Evolutionary conservation across 2,113 vertebrate species (phyloP).

Genomic region (Corynorhinus townsendii): DNA sequence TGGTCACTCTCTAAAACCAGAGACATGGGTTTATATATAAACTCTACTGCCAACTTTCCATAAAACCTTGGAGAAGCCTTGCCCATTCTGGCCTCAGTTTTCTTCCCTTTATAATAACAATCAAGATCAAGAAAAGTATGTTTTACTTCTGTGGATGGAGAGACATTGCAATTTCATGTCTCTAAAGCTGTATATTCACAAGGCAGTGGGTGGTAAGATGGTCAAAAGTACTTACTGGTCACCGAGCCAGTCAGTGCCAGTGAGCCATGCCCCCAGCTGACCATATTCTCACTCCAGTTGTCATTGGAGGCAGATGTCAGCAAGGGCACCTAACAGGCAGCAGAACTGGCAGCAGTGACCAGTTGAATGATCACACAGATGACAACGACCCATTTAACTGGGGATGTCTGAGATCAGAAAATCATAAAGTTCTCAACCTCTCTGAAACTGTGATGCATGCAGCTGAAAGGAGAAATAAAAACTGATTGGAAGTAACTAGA

Average conservation of each 20-base stretch:
- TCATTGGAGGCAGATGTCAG: not conserved
- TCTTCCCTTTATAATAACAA: not conserved
- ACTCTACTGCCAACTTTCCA: not conserved
- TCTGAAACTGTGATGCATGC: not conserved
- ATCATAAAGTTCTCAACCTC: not conserved
- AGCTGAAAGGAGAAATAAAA: not conserved
- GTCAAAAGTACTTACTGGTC: not conserved
- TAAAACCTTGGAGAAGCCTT: not conserved
- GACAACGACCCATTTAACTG: rapidly evolving
- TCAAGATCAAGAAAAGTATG: not conserved
- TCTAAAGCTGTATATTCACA: not conserved
- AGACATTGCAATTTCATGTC: not conserved
- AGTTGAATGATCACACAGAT: rapidly evolving
- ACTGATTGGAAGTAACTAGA: not conserved
- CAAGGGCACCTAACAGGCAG: not conserved
- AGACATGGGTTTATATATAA: not conserved
- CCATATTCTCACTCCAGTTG: not conserved
- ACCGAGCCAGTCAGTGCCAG: not conserved
- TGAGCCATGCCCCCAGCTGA: not conserved
- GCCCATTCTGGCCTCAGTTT: not conserved
- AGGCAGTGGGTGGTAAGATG: not conserved
- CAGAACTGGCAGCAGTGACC: not conserved
- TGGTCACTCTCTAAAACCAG: no score
- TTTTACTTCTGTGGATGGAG: not conserved
- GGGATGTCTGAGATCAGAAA: not conserved